Evolutionary conservation across 2,888 invertebrate genomes (phyloP).

Genomic region (Meteorus colon): DNA sequence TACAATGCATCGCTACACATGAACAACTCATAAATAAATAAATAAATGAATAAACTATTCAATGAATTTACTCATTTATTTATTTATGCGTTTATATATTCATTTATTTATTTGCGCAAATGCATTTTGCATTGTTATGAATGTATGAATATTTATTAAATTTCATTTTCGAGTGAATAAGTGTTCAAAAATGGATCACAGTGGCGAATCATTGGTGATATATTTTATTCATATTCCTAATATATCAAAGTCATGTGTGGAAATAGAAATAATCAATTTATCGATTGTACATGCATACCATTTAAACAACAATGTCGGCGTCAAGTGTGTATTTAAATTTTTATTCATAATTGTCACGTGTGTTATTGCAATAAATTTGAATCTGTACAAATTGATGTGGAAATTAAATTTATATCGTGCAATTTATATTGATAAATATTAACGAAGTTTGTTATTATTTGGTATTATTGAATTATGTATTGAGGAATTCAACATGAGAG

Average conservation of each 20-base stretch:
- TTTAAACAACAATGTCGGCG: conserved; percentile 2
- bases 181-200: too few species aligned
- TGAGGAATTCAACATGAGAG: too few species aligned
- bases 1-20: neutral
- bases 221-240: neutral
- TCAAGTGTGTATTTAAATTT: neutral
- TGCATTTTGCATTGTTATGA: neutral
- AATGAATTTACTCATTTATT: neutral
- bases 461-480: too few species aligned
- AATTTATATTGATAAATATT: neutral
- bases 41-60: neutral
- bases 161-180: neutral
- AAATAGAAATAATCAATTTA: conserved; percentile 15
- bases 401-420: neutral
- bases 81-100: neutral
- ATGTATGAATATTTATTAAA: neutral
- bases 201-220: too few species aligned
- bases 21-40: neutral
- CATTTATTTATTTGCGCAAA: neutral
- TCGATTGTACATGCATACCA: neutral
- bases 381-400: neutral
- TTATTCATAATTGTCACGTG: neutral
- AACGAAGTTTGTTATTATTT: too few species aligned
- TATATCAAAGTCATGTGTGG: conserved; percentile 6
- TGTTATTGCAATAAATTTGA: neutral